Conservation (phyloP, 2,888 invertebrate species). For the Exephanes ischioxanthus region DNA sequence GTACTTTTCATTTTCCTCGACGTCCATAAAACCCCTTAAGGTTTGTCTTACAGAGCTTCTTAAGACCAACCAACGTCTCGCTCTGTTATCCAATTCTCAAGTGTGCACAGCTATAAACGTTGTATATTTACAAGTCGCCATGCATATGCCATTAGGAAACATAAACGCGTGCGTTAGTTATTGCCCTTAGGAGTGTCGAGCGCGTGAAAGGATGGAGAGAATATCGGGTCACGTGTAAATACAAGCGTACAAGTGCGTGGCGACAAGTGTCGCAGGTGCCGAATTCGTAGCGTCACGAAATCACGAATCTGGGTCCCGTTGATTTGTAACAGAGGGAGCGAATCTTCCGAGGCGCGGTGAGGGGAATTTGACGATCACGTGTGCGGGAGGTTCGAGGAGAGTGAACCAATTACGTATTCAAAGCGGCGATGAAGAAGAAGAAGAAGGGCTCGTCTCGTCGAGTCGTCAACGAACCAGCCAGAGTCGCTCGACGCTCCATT, state of each 20-base stretch:
- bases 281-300: conserved; percentile 28
- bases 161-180: conserved; percentile 34
- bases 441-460: conserved; percentile 47
- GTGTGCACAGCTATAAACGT: not conserved
- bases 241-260: conserved; percentile 17
- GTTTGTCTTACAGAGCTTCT: not conserved
- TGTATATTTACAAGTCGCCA: conserved; percentile 33
- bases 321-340: conserved; percentile 24
- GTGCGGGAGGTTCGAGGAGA: conserved; percentile 6
- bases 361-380: conserved; percentile 12
- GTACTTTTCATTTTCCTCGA: not conserved
- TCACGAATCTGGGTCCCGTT: conserved; percentile 27
- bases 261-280: conserved; percentile 45
- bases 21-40: not conserved
- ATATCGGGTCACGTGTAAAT: conserved; percentile 34
- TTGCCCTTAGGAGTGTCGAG: conserved; percentile 26
- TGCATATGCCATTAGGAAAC: conserved; percentile 17
- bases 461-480: conserved; percentile 32
- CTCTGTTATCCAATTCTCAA: not conserved
- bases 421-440: conserved; percentile 18
- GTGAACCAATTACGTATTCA: conserved; percentile 25
- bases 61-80: not conserved
- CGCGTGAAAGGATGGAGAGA: conserved; percentile 1
- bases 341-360: not conserved
- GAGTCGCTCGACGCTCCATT: conserved; percentile 76